Base-by-base conservation (phyloP, 2,888 invertebrate genomes). In the Pandemis cinnamomeana region DNA sequence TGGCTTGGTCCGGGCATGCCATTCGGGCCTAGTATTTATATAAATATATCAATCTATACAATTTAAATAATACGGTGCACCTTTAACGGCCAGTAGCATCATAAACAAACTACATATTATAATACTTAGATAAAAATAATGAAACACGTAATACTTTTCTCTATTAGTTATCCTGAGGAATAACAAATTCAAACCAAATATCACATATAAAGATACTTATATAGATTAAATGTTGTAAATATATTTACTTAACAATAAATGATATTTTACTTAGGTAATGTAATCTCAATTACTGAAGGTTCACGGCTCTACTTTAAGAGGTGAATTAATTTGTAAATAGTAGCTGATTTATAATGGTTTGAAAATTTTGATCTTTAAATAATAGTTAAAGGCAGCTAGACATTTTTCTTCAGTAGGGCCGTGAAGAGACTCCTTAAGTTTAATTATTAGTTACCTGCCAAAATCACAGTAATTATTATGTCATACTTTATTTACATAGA, bases 121-220 rank as follows among this genome's bases (percentile, higher is more conserved):
- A 2, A 36, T 36, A 36, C 27, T 36, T 36, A 36, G 27, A 36
- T 36, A 5, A 53, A 53, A 15, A 15, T 20, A 80, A 20, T 77
- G 78, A 79, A 80, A 84, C 85, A 87, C 83, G 85, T 82, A 78
- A 82, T 80, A 79, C 76, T 79, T 77, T 78, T 77, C 75, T 68
- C 80, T 76, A 79, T 78, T 77, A 80, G 80, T 82, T 82, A 86
- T 85, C 84, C 69, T 76, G 75, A 77, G 84, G 81, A 82, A 83
- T 84, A 87, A 82, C 77, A 84, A 87, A 86, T 84, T 87, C 83
- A 91, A 90, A 87, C 93, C 93, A 92, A 92, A 92, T 91, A 92
- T 90, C 90, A 89, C 87, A 89, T 86, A 86, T 86, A 83, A 86
- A 84, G 80, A 85, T 83, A 86, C 84, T 83, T 78, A 80, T 79